Evolutionary conservation across 2,797 vertebrate species (phyloP).

Genomic region (Ctenochaetus hawaiiensis): DNA sequence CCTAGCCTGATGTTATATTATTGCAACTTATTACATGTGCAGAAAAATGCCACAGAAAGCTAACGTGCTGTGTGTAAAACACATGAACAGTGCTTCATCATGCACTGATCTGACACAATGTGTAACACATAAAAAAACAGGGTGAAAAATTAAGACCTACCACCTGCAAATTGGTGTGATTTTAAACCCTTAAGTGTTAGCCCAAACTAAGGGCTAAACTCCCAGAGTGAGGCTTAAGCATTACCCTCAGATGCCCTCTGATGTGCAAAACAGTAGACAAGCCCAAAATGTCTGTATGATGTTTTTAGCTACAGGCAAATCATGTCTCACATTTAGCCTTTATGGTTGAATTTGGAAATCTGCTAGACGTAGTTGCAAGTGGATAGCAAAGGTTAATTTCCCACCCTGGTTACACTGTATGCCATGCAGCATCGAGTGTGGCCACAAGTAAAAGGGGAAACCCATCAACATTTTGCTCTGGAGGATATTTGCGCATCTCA

Average conservation of each 20-base stretch:
- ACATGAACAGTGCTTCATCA: slow-evolving; percentile 13
- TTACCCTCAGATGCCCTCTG: slow-evolving; percentile 16
- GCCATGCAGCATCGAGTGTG: slow-evolving; percentile 49
- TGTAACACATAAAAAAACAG: slow-evolving; percentile 35
- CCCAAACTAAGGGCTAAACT: neutral
- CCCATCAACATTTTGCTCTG: slow-evolving; percentile 28
- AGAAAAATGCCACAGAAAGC: slow-evolving; percentile 10
- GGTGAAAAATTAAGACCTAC: slow-evolving; percentile 50
- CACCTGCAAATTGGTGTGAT: slow-evolving; percentile 18
- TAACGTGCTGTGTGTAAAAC: neutral
- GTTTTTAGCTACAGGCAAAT: slow-evolving; percentile 9
- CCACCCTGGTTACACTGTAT: slow-evolving; percentile 48
- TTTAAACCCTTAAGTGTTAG: neutral
- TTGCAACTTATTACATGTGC: slow-evolving; percentile 5
- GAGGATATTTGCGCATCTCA: slow-evolving; percentile 30
- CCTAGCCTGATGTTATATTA: neutral
- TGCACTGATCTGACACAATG: slow-evolving; percentile 24
- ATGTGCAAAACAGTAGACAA: neutral
- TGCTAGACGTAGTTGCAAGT: slow-evolving; percentile 14
- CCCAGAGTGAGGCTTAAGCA: neutral
- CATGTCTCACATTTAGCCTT: neutral
- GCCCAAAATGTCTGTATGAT: neutral
- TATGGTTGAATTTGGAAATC: neutral
- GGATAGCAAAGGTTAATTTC: slow-evolving; percentile 40
- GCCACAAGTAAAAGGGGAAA: slow-evolving; percentile 24